Base-by-base conservation (phyloP, 2,113 vertebrate species). In the Pachypanchax playfairii region DNA sequence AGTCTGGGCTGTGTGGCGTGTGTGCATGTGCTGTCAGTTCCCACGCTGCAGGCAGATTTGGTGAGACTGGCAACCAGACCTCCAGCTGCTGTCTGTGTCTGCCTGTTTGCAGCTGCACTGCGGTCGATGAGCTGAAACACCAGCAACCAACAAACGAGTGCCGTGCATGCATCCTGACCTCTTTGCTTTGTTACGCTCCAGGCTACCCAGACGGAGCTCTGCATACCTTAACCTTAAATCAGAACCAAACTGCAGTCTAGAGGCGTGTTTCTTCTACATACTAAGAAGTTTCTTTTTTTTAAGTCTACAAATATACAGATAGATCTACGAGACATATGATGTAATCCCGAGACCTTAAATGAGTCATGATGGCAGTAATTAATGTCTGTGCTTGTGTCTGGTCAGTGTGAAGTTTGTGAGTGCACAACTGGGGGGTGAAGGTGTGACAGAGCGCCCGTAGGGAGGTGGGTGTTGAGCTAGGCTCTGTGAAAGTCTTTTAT, bases 1-100 rank as follows among this genome's bases (percentile, higher is more conserved):
- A 28, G 47, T 44, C 48, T 43, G 61, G 21, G 4, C 25, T 50
- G 25, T 41, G 13, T 46, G n/a, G 57, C 56, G 25, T 57, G 25
- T 53, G 52, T 54, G 17, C 18, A 10, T 68, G 55, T 52, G 59
- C 65, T 65, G 75, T 46, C 85, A 70, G 80, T 89, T 89, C 87
- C 80, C 85, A 89, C 85, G 75, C 73, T 86, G 85, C 39, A 75
- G 77, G 75, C 83, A 74, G 75, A 76, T 83, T 58, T 65, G 77
- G 67, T 74, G 75, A 79, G 64, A 64, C 59, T 83, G 87, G 83
- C 83, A 83, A 82, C 87, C 73, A 71, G 77, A 65, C 75, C n/a
- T 66, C 71, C 87, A 89, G 83, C 87, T 89, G 87, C 70, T 62
- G 46, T 61, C 61, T 38, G 73, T 80, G 79, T 46, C 56, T 56